These are phyloP conservation scores for Drosophila infuscata DNA, from an alignment of 2,888 invertebrate species.

Conservation along the genomic window DNA sequence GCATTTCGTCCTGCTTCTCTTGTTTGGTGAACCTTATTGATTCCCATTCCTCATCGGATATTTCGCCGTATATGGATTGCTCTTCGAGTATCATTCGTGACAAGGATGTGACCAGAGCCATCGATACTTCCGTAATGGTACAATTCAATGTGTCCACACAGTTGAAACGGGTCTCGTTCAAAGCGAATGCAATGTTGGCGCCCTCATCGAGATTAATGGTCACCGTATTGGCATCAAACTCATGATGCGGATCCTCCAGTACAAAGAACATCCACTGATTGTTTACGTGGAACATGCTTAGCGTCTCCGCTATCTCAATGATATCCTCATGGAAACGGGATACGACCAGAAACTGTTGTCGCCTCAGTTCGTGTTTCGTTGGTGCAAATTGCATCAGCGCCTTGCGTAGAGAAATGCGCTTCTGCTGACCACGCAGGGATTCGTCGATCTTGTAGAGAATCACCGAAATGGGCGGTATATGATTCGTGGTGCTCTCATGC, in stretches of 20 bases:
- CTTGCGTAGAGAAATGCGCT: constrained; percentile 70
- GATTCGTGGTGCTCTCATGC: constrained; percentile 80
- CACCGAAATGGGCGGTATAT: constrained; percentile 81
- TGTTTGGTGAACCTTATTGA: constrained; percentile 90
- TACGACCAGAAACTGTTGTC: constrained; percentile 81
- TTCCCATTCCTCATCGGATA: constrained; percentile 95
- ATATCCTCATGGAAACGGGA: constrained; percentile 86
- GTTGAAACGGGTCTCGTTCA: constrained; percentile 87
- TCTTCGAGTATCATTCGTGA: constrained; percentile 90
- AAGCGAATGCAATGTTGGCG: constrained; percentile 92
- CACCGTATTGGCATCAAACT: constrained; percentile 85
- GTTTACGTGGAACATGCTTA: constrained; percentile 89
- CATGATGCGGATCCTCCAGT: constrained; percentile 86
- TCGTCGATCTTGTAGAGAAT: constrained; percentile 82
- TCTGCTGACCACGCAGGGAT: constrained; percentile 73
- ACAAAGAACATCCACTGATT: constrained; percentile 94
- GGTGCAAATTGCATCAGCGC: constrained; percentile 72
- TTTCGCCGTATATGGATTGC: constrained; percentile 89
- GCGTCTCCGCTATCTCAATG: constrained; percentile 89
- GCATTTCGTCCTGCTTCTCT: constrained; percentile 88
- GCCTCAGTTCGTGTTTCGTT: constrained; percentile 49
- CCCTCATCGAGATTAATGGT: constrained; percentile 90
- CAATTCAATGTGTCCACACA: constrained; percentile 89
- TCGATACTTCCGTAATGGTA: constrained; percentile 89
- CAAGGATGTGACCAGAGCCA: constrained; percentile 89